Percentiles rank a stretch among this genome's conserved stretches.
phyloP scores from a whole-genome alignment of 2,888 invertebrate species.

The Rhamphomyia laevipes region DNA sequence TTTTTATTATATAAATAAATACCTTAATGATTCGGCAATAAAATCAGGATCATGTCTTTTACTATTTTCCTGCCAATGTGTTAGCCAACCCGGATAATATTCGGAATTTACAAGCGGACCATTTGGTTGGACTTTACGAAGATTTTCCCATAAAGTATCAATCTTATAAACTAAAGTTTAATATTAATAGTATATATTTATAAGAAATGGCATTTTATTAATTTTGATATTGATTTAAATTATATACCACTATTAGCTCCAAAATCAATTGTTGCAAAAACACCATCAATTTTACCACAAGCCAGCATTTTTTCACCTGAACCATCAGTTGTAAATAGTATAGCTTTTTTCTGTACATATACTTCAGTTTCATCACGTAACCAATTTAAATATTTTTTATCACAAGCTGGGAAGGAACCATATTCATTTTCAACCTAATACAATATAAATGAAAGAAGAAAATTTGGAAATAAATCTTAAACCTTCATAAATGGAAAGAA shows the following conservation, averaged over 20 bases:
- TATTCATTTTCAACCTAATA: slow-evolving; percentile 70
- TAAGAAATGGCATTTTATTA: not conserved
- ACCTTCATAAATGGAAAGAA: too few relatives aligned
- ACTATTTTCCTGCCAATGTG: slow-evolving; percentile 69
- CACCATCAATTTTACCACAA: slow-evolving; percentile 58
- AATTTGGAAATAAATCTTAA: not conserved
- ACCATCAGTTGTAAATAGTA: slow-evolving; percentile 77
- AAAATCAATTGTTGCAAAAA: slow-evolving; percentile 70
- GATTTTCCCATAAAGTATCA: slow-evolving; percentile 34
- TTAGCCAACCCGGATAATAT: slow-evolving; percentile 86
- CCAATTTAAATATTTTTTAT: slow-evolving; percentile 53
- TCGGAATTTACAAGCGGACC: slow-evolving; percentile 87
- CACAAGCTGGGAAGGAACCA: slow-evolving; percentile 64
- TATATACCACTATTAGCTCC: slow-evolving; percentile 42
- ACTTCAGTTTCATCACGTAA: slow-evolving; percentile 49
- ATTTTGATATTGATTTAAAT: too few relatives aligned
- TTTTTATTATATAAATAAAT: not conserved
- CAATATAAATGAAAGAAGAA: not conserved
- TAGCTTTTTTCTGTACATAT: slow-evolving; percentile 37
- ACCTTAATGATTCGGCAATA: slow-evolving; percentile 43
- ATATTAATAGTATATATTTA: not conserved
- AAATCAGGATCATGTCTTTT: slow-evolving; percentile 40
- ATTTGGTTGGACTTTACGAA: slow-evolving; percentile 44
- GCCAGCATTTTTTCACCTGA: slow-evolving; percentile 31
- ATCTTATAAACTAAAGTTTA: slow-evolving; percentile 25